Conservation (phyloP, 2,113 vertebrate genomes). For the Plectropomus leopardus region DNA sequence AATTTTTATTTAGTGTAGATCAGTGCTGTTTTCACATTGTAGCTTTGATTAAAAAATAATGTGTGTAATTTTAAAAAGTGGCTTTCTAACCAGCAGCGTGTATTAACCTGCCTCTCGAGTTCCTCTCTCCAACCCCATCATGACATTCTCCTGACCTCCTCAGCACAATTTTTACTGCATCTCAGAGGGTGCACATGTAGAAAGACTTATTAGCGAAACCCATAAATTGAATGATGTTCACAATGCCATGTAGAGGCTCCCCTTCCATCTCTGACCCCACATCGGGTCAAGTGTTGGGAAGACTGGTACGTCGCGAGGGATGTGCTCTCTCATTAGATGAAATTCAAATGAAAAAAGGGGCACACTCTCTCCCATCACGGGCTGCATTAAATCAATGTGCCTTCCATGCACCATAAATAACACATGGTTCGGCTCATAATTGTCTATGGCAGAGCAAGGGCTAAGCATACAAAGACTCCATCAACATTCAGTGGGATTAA, state of each 20-base stretch:
- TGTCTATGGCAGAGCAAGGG: conserved; percentile 33
- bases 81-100: not conserved
- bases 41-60: not conserved
- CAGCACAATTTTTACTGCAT: conserved; percentile 34
- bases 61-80: not conserved
- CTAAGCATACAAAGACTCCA: conserved; percentile 46
- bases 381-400: conserved; percentile 49
- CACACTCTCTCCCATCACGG: conserved; percentile 11
- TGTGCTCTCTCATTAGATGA: conserved; percentile 43
- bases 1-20: not conserved
- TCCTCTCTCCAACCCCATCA: not conserved
- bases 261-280: conserved; percentile 42
- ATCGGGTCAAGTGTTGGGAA: conserved; percentile 43
- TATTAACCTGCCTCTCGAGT: conserved; percentile 7
- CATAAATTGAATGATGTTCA: conserved; percentile 52
- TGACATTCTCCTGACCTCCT: conserved; percentile 35
- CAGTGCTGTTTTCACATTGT: not conserved
- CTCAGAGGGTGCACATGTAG: conserved; percentile 38
- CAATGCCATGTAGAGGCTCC: not conserved
- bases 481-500: conserved; percentile 50
- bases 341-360: conserved; percentile 58
- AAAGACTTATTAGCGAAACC: conserved; percentile 45
- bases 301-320: conserved; percentile 40
- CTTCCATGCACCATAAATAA: conserved; percentile 63
- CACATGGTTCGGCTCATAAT: conserved; percentile 57